Percentiles rank a stretch among this genome's conserved stretches.
phyloP scores from a whole-genome alignment of 2,888 invertebrate species.

The Sclerodermus sp. region DNA sequence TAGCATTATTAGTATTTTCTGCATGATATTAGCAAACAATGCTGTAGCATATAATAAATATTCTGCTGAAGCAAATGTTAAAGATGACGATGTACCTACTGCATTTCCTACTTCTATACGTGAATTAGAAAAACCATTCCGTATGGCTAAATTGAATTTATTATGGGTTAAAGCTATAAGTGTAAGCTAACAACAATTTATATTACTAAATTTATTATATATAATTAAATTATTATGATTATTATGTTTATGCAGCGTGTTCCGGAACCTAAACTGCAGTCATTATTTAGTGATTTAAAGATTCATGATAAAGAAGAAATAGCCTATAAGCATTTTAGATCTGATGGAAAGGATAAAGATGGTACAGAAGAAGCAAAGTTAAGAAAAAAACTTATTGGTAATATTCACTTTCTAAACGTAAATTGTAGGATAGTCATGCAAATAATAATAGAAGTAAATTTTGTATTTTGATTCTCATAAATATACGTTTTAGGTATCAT shows the following conservation, averaged over 20 bases:
- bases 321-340: constrained; percentile 76
- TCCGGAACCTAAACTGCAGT: constrained; percentile 81
- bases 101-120: constrained; percentile 61
- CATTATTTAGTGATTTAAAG: constrained; percentile 84
- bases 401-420: no score
- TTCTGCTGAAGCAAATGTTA: constrained; percentile 63
- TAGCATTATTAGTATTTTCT: constrained; percentile 1
- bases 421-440: no score
- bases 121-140: constrained; percentile 79
- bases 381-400: constrained; percentile 75
- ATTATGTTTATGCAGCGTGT: constrained; percentile 69
- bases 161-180: constrained; percentile 89
- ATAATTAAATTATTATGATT: background rate
- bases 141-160: constrained; percentile 87
- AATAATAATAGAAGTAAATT: no score
- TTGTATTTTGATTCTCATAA: no score
- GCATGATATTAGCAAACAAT: constrained; percentile 9
- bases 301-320: constrained; percentile 93
- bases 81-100: constrained; percentile 51
- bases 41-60: constrained; percentile 64
- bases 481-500: constrained; percentile 66
- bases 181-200: constrained; percentile 60
- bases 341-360: constrained; percentile 84
- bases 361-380: constrained; percentile 81
- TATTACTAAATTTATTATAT: background rate